Base-by-base conservation (phyloP, 2,113 vertebrate genomes). In the Nestor notabilis region DNA sequence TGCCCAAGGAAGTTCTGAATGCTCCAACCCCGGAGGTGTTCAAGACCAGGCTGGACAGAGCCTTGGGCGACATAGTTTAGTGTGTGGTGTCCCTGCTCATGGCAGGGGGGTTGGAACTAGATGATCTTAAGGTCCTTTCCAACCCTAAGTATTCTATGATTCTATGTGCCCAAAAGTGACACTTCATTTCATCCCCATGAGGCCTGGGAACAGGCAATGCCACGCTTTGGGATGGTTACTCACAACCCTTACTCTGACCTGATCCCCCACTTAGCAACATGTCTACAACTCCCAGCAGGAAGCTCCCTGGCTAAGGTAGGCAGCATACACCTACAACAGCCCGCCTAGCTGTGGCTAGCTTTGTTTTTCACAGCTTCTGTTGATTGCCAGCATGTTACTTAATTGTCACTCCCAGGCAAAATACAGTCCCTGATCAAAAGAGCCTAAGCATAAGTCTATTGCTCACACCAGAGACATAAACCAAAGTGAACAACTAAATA, bases 181-280 rank as follows among this genome's bases (percentile, higher is more conserved):
- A 44, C 25, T 47, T 43, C 33, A 60, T 1, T 81, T 47, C 28
- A 46, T 4, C 5, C 10, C 10, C 13, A 10, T 0, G 1, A 93
- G 56, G 29, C 41, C 44, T 9, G 18, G 18, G 17, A 90, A 72
- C 2, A 13, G 13, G 10, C 19, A 85, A 11, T 37, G 33, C 12
- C 61, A 6, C 7, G 6, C 24, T 69, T 47, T 56, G 37, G 46
- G 25, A 68, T 20, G 5, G 35, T 25, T 61, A 52, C 23, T 60
- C 17, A 69, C 17, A 11, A 58, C 9, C 4, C 17, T 50, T 33
- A 63, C 5, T 41, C n/a, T n/a, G n/a, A 52, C 24, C 28, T 16
- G 19, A 72, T 44, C 19, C 14, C 79, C 19, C 71, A 58, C 39
- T 44, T 18, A 9, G 5, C 41, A 78, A n/a, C 9, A 50, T 1